Conservation (phyloP, 2,888 invertebrate species). For the Heliconius sara region DNA sequence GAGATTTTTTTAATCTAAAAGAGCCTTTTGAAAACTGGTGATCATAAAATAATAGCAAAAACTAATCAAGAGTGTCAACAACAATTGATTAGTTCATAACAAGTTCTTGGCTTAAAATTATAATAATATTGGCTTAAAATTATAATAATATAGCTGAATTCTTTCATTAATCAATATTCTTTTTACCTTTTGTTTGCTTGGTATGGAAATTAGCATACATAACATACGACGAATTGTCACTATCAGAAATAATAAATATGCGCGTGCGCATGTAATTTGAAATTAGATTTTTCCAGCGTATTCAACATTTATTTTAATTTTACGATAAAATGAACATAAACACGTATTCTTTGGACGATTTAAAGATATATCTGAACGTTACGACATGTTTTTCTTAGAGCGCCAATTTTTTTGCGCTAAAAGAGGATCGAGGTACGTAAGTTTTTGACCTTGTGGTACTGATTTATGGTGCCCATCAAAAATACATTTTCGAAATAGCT, state of each 20-base stretch:
- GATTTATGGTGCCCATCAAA: conserved; percentile 32
- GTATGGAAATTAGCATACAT: neutral
- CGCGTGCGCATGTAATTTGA: neutral
- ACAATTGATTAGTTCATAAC: no score
- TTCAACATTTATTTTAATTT: neutral
- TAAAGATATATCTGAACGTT: conserved; percentile 3
- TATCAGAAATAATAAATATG: neutral
- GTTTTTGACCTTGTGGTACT: conserved; percentile 37
- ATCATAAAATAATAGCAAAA: no score
- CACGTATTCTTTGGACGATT: neutral
- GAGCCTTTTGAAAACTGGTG: no score
- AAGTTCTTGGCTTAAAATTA: no score
- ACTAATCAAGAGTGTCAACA: no score
- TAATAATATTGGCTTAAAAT: no score
- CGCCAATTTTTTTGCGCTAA: conserved; percentile 31
- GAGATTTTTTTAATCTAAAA: no score
- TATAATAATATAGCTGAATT: no score
- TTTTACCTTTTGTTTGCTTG: neutral
- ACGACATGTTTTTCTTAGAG: conserved; percentile 27
- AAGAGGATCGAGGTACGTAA: conserved; percentile 8
- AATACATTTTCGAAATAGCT: conserved; percentile 16
- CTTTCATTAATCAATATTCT: no score
- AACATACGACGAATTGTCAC: neutral
- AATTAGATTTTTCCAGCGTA: conserved; percentile 2
- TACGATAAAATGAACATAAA: conserved; percentile 10